These are phyloP conservation scores for Ceramica pisi DNA, from an alignment of 2,888 invertebrate genomes.

Conservation along the genomic window DNA sequence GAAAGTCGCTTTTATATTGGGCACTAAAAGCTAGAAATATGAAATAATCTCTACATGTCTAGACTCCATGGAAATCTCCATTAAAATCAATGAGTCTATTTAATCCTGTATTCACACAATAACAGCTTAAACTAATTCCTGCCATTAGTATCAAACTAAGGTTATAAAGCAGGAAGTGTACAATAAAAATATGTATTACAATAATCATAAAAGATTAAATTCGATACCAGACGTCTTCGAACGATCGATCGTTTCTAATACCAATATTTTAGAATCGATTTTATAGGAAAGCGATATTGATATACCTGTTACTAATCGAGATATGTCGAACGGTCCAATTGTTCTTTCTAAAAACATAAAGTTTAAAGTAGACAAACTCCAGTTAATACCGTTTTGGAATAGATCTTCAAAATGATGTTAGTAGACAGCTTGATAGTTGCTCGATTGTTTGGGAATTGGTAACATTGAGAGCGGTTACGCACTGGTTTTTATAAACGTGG, in stretches of 20 bases:
- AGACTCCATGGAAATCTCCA: not conserved
- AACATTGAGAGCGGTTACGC: constrained; percentile 68
- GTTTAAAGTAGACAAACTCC: constrained; percentile 56
- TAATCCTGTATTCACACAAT: constrained; percentile 20
- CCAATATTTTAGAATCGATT: constrained; percentile 52
- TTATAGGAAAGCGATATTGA: constrained; percentile 46
- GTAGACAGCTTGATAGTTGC: constrained; percentile 46
- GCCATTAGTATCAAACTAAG: constrained; percentile 32
- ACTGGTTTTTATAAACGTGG: constrained; percentile 48
- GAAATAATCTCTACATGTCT: not conserved
- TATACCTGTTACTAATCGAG: constrained; percentile 65
- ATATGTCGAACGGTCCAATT: constrained; percentile 68
- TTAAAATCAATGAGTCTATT: constrained; percentile 8
- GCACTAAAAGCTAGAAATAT: not conserved
- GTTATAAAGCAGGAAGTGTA: constrained; percentile 54
- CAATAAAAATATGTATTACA: constrained; percentile 58
- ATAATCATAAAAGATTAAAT: constrained; percentile 61
- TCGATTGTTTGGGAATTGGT: constrained; percentile 60
- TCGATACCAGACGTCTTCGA: constrained; percentile 39
- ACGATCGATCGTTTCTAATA: constrained; percentile 41
- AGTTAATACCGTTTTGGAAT: constrained; percentile 65
- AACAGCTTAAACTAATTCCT: constrained; percentile 22
- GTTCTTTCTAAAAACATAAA: constrained; percentile 61
- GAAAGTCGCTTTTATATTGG: not conserved
- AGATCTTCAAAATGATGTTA: constrained; percentile 55